Base-by-base conservation (phyloP, 1,140 invertebrate genomes). In the Calosoma granatense region DNA sequence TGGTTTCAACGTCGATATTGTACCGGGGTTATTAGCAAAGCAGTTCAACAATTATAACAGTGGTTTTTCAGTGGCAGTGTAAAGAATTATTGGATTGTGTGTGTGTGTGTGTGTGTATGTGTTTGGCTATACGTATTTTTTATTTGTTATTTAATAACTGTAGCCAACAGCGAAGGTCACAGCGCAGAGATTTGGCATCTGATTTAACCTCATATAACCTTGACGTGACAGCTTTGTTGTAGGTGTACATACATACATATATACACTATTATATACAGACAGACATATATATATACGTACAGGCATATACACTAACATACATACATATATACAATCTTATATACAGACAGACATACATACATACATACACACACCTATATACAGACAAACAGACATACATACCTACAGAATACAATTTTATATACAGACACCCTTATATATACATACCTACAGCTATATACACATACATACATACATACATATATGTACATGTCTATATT, bases 401-500 rank as follows among this genome's bases (percentile, higher is more conserved):
- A 51, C 17, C 6, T 51, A 51, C 17, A 51, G 6, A 51, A 51
- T 51, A 51, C 17, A 51, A 11, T 11, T 51, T 11, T 51, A 51
- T 51, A 51, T 51, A 51, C 17, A 51, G 6, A 51, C 17, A 51
- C 17, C 6, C 17, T 11, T 51, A 51, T 51, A 51, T 51, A 51
- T 51, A 51, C 17, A 51, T 51, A 51, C 19, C 4, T 51, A 51
- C 17, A 51, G 6, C 6, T 51, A 51, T 51, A 51, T 51, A 51
- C 17, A 51, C 17, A 51, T 51, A 51, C 17, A 30, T 55, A 55
- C 39, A 55, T 55, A 55, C 39, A 55, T 55, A 55, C 39, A 39
- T 39, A 55, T 55, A 39, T 39, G 39, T 55, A 55, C 39, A 55
- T 55, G 39, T 55, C 39, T 55, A 55, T 55, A 55, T 56, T 11